These are phyloP conservation scores for Lepidonotus clava DNA, from an alignment of 2,888 invertebrate species.

Conservation along the genomic window DNA sequence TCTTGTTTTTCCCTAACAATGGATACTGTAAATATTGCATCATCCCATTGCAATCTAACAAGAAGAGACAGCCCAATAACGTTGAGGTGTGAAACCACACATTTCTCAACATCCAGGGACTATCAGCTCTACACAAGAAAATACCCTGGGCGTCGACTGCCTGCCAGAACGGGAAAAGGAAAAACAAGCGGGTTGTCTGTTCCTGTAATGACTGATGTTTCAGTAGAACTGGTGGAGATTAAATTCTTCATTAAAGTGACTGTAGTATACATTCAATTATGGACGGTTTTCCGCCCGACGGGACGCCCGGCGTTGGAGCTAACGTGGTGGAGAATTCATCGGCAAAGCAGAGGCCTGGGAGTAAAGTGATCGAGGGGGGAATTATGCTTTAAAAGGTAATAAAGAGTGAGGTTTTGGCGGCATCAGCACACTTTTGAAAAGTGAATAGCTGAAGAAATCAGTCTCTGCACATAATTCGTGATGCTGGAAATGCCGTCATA, in stretches of 20 bases:
- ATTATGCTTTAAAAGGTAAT: constrained; percentile 24
- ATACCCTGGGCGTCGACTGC: no score
- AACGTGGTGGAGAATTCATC: neutral
- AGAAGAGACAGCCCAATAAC: no score
- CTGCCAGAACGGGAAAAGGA: neutral
- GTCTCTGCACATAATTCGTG: no score
- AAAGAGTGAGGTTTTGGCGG: neutral
- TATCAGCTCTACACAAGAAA: no score
- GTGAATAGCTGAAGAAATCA: no score
- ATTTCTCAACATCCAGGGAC: no score
- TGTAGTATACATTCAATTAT: constrained; percentile 45
- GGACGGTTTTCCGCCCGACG: neutral
- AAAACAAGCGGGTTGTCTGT: neutral
- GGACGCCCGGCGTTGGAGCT: neutral
- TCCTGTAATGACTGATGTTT: neutral
- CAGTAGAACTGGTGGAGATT: neutral
- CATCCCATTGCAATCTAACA: no score
- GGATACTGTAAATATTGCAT: no score
- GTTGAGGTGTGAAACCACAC: no score
- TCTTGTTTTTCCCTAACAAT: no score
- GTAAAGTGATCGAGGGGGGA: neutral
- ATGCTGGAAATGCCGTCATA: no score
- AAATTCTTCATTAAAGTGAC: constrained; percentile 22
- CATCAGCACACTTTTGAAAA: no score
- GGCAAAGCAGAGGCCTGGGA: neutral